These are phyloP conservation scores for Caenorhabditis imperialis DNA, from an alignment of 2,888 invertebrate genomes.

Conservation along the genomic window DNA sequence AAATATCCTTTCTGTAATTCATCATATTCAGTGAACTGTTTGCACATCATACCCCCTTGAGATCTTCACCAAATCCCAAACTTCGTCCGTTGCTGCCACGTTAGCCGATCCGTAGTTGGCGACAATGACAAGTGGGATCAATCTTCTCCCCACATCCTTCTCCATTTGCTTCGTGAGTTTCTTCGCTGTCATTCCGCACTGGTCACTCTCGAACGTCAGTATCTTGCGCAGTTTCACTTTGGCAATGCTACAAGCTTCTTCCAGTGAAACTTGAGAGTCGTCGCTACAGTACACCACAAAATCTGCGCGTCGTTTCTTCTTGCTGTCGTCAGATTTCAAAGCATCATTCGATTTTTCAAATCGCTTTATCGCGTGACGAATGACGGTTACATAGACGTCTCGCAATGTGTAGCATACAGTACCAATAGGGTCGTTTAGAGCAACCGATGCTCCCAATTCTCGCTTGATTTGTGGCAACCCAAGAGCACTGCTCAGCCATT, in stretches of 20 bases:
- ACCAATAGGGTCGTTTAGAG: slow-evolving; percentile 21
- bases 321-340: slow-evolving; percentile 12
- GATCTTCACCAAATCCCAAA: slow-evolving; percentile 30
- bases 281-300: slow-evolving; percentile 51
- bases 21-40: too few species aligned
- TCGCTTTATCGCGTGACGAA: slow-evolving; percentile 18
- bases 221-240: slow-evolving; percentile 41
- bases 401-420: slow-evolving; percentile 32
- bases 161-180: slow-evolving; percentile 44
- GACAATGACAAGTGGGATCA: slow-evolving; percentile 39
- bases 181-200: slow-evolving; percentile 29
- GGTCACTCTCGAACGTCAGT: slow-evolving; percentile 25
- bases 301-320: background rate
- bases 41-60: slow-evolving; percentile 18
- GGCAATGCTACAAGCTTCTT: slow-evolving; percentile 33
- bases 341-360: slow-evolving; percentile 4
- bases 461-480: slow-evolving; percentile 31
- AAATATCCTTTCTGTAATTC: slow-evolving; percentile 6
- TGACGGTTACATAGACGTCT: slow-evolving; percentile 29
- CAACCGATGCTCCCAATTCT: background rate
- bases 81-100: slow-evolving; percentile 43
- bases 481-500: slow-evolving; percentile 33
- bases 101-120: slow-evolving; percentile 43
- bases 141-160: slow-evolving; percentile 36
- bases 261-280: slow-evolving; percentile 30